Percentiles rank a stretch among this genome's conserved stretches.
phyloP scores from a whole-genome alignment of 2,888 invertebrate genomes.

The Meteorus cinctellus region DNA sequence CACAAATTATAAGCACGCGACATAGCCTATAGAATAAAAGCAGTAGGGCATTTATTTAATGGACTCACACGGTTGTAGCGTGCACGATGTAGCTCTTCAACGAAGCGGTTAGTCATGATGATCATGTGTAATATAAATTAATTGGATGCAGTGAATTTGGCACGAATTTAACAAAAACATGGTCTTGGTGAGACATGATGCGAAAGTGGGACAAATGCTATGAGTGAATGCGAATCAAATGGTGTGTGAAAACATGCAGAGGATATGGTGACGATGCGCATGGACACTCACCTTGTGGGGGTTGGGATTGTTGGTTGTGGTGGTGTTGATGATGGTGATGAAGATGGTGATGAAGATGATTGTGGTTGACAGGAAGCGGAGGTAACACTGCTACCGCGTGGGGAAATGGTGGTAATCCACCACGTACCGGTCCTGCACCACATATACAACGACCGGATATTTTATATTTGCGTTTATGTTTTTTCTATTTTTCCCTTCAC shows the following conservation, averaged over 20 bases:
- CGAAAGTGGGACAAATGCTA: slow-evolving; percentile 21
- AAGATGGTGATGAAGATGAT: slow-evolving; percentile 66
- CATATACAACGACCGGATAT: slow-evolving; percentile 51
- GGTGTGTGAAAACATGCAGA: slow-evolving; percentile 27
- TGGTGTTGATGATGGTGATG: slow-evolving; percentile 60
- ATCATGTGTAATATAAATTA: slow-evolving; percentile 18
- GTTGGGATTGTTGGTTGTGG: slow-evolving; percentile 65
- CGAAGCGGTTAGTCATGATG: slow-evolving; percentile 40
- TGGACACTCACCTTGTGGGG: slow-evolving; percentile 68
- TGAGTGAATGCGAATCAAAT: slow-evolving; percentile 38
- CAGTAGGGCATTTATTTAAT: slow-evolving; percentile 9
- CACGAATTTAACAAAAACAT: slow-evolving; percentile 7
- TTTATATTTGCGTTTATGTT: slow-evolving; percentile 44
- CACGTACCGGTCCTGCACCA: slow-evolving; percentile 70
- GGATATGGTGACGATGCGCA: slow-evolving; percentile 1
- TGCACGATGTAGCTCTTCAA: slow-evolving; percentile 35
- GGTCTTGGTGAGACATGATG: slow-evolving; percentile 5
- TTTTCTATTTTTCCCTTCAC: slow-evolving; percentile 41
- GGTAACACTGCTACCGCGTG: slow-evolving; percentile 79
- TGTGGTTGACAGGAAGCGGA: slow-evolving; percentile 73
- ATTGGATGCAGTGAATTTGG: slow-evolving; percentile 25
- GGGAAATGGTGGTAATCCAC: slow-evolving; percentile 74
- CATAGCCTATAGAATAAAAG: slow-evolving; percentile 29
- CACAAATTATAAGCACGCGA: slow-evolving; percentile 39
- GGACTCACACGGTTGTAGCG: slow-evolving; percentile 35